Evolutionary conservation across 2,888 invertebrate genomes (phyloP), one percentile per base, ranked within the genome.

Genomic region (Ecdyonurus torrentis): DNA sequence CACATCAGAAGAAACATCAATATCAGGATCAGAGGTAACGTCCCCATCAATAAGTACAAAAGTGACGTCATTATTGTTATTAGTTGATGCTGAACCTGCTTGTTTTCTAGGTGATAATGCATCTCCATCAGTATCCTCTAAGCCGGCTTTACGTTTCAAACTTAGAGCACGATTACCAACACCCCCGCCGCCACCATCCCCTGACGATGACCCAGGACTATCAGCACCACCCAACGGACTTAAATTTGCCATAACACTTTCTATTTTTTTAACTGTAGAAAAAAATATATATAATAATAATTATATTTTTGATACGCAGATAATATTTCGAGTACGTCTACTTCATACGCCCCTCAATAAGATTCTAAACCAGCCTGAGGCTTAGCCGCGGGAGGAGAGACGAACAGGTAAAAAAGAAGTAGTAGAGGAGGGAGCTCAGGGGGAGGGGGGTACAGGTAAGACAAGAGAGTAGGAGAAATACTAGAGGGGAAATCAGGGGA

Each of bases 31-130:
- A 22, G 55, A 55, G 37, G 7, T 15, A 5, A 63, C 67, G 70
- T 75, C 67, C 2, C 74, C 74, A 58, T 76, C 75, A 71, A 77
- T 75, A 64, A 78, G 71, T 59, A 77, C 76, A 67, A 77, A 78
- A 15, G 73, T 72, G n/a, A 77, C 77, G 67, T 77, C 77, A 73
- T 76, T 70, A 73, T 75, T 63, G 65, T 65, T 64, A 2, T 59
- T 61, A 23, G 66, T 70, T 5, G 37, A 37, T 15, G 37, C 5
- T 15, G 37, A 37, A 59, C 68, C 69, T 20, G 65, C 67, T 23
- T 75, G 72, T 62, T 68, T 69, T 61, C 68, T 63, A 1, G 69
- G 69, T 22, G 67, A 67, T 61, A 69, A 63, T 71, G 70, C 70
- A 73, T 75, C 62, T 70, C 68, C 67, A 71, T 71, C 68, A 71